Conservation (phyloP, 1,140 invertebrate species). For the Drosophila repletoides region DNA sequence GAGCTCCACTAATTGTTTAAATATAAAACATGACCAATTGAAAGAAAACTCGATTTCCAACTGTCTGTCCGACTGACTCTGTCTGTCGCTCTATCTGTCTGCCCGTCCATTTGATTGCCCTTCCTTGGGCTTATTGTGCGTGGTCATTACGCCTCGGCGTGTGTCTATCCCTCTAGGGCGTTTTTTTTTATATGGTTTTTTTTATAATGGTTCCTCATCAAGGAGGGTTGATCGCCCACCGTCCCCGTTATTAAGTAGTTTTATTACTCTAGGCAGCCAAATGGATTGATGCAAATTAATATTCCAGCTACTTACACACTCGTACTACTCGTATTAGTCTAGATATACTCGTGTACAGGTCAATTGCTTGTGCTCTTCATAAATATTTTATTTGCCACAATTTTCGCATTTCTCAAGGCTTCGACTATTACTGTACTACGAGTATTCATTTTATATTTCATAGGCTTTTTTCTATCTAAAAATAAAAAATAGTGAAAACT, state of each 20-base stretch:
- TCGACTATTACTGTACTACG: no score
- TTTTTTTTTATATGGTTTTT: slow-evolving; percentile 24
- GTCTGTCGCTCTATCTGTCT: slow-evolving; percentile 2
- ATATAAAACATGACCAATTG: slow-evolving; percentile 41
- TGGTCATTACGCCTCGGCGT: slow-evolving; percentile 61
- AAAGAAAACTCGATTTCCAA: slow-evolving; percentile 22
- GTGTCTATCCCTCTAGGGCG: slow-evolving; percentile 15
- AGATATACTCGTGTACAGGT: no score
- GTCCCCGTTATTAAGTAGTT: slow-evolving; percentile 52
- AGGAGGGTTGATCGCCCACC: slow-evolving; percentile 5
- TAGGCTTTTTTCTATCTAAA: no score
- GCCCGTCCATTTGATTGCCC: slow-evolving; percentile 24
- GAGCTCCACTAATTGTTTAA: slow-evolving; percentile 44
- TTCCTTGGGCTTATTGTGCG: slow-evolving; percentile 61
- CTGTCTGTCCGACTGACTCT: slow-evolving; percentile 14
- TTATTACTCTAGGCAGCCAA: slow-evolving; percentile 23
- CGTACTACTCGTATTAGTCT: no score
- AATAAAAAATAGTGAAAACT: no score
- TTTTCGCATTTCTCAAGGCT: no score
- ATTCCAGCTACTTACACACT: slow-evolving; percentile 10
- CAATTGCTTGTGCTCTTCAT: no score
- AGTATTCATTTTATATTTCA: no score
- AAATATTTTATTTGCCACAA: no score
- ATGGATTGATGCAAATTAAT: slow-evolving; percentile 62
- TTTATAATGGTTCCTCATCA: slow-evolving; percentile 43